Percentiles rank a stretch among this genome's conserved stretches.
Conservation (phyloP, 2,888 invertebrate species). For the Troilus luridus region DNA sequence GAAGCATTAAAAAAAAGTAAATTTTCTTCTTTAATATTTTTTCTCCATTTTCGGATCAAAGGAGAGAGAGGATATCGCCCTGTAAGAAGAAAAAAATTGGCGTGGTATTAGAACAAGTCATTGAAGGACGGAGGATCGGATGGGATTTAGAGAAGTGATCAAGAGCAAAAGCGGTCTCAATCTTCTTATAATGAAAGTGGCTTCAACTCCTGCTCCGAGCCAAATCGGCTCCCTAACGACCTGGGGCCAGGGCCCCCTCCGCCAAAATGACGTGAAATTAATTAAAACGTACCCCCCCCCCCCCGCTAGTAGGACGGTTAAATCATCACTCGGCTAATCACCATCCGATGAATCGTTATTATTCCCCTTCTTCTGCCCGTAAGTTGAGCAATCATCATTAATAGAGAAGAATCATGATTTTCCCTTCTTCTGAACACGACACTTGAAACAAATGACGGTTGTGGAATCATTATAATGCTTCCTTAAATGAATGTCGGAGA, state of each 20-base stretch:
- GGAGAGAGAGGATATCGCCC: background rate
- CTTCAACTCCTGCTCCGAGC: slow-evolving; percentile 27
- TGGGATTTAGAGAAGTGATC: slow-evolving; percentile 48
- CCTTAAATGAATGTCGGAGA: no score
- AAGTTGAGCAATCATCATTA: slow-evolving; percentile 21
- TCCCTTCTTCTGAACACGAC: background rate
- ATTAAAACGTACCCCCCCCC: slow-evolving; percentile 7
- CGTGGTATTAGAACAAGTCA: slow-evolving; percentile 32
- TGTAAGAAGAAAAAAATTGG: slow-evolving; percentile 38
- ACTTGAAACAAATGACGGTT: background rate
- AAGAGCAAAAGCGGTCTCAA: slow-evolving; percentile 45
- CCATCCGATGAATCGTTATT: slow-evolving; percentile 29
- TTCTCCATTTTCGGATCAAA: slow-evolving; percentile 14
- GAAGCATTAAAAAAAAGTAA: background rate
- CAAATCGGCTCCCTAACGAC: slow-evolving; percentile 48
- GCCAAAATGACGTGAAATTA: slow-evolving; percentile 44
- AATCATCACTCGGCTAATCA: slow-evolving; percentile 24
- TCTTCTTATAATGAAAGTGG: slow-evolving; percentile 50
- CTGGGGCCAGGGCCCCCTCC: background rate
- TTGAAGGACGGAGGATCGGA: slow-evolving; percentile 28
- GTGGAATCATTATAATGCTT: background rate
- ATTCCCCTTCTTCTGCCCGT: background rate
- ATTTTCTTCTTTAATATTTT: background rate
- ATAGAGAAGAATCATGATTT: background rate
- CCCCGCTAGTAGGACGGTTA: slow-evolving; percentile 5